Percentiles rank a stretch among this genome's conserved stretches.
These are phyloP conservation scores for Pituophis catenifer DNA, from an alignment of 2,113 vertebrate genomes.

Conservation along the genomic window DNA sequence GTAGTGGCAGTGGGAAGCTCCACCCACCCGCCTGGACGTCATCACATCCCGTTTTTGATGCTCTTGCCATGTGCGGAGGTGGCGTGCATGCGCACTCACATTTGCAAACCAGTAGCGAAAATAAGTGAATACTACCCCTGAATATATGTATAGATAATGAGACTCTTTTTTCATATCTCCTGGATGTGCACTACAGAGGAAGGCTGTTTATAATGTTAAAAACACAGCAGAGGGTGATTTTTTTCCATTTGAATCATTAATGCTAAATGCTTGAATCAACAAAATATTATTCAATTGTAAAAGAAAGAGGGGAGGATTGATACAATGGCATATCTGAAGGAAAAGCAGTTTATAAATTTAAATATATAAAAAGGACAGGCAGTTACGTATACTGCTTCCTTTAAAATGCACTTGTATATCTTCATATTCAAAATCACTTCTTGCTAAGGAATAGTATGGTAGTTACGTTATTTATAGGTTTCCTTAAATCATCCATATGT, in stretches of 20 bases:
- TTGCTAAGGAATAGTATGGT: not conserved
- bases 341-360: not conserved
- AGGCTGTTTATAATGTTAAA: not conserved
- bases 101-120: no score
- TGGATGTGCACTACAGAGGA: not conserved
- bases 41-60: no score
- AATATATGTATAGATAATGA: not conserved
- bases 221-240: not conserved
- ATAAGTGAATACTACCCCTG: no score
- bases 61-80: no score
- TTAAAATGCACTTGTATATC: not conserved
- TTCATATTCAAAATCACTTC: not conserved
- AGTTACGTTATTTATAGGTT: not conserved
- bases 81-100: no score
- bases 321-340: not conserved
- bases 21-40: no score
- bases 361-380: not conserved
- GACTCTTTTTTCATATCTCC: not conserved
- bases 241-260: not conserved
- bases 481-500: not conserved
- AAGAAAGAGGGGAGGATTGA: not conserved
- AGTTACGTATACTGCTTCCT: not conserved
- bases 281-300: not conserved
- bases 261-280: not conserved
- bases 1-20: no score